Conservation (phyloP, 2,113 vertebrate species). For the Lutjanus erythropterus region DNA sequence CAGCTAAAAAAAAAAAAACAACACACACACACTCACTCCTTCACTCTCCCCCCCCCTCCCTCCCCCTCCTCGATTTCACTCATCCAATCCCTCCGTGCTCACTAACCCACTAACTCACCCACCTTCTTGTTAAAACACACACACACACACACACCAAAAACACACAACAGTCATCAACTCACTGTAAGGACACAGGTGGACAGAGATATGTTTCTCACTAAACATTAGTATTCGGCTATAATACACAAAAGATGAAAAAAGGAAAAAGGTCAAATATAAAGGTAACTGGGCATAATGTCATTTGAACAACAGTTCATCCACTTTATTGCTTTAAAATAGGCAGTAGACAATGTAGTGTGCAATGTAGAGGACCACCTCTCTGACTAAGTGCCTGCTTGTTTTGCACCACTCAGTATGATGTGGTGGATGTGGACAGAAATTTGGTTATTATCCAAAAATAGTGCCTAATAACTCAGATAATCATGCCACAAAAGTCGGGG, state of each 20-base stretch:
- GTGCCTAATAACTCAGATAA: constrained; percentile 26
- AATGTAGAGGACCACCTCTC: constrained; percentile 11
- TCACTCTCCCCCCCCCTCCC: background rate
- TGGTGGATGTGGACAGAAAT: background rate
- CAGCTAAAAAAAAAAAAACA: constrained; percentile 12
- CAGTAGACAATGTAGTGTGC: background rate
- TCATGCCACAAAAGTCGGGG: constrained; percentile 30
- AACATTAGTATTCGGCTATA: background rate
- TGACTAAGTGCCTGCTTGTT: background rate
- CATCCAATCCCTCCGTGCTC: constrained; percentile 34
- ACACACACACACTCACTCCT: no score
- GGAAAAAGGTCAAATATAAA: background rate
- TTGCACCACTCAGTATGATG: background rate
- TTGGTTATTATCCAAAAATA: constrained; percentile 9
- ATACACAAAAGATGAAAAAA: background rate
- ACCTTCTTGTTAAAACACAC: constrained; percentile 19
- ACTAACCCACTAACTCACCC: constrained; percentile 37
- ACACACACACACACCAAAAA: background rate
- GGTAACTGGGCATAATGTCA: background rate
- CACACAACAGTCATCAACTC: constrained; percentile 38
- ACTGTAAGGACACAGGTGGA: constrained; percentile 39
- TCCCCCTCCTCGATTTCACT: constrained; percentile 19
- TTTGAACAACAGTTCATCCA: constrained; percentile 26
- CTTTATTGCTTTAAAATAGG: constrained; percentile 14
- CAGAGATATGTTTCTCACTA: background rate